Evolutionary conservation across 2,888 invertebrate genomes (phyloP).

Genomic region (Lutraria lutraria): DNA sequence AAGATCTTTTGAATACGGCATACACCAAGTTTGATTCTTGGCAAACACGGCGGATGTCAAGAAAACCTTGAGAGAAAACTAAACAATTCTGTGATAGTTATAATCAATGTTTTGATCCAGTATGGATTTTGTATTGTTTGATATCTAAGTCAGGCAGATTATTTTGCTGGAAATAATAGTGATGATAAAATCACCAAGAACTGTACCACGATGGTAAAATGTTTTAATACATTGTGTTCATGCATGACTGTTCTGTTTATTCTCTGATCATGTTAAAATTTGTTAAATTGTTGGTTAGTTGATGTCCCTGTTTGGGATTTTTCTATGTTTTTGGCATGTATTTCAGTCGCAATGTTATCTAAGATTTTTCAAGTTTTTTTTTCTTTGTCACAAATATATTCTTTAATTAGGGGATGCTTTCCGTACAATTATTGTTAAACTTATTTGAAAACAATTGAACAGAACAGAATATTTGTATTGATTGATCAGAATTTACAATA

Average conservation of each 20-base stretch:
- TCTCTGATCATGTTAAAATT: background rate
- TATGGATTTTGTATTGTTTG: background rate
- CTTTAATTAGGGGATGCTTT: no score
- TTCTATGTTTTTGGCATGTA: background rate
- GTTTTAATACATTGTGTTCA: background rate
- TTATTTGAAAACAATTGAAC: no score
- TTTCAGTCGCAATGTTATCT: background rate
- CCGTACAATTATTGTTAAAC: no score
- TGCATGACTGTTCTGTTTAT: background rate
- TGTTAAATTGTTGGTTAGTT: background rate
- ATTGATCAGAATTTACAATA: no score
- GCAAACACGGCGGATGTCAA: conserved; percentile 88
- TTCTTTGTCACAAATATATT: no score
- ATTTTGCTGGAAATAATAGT: background rate
- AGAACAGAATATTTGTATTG: no score
- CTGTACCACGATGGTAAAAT: background rate
- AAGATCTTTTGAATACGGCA: conserved; percentile 94
- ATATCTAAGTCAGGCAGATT: background rate
- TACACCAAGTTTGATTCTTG: conserved; percentile 94
- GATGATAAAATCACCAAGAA: background rate
- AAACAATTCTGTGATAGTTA: conserved; percentile 27
- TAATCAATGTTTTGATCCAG: background rate
- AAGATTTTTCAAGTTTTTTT: no score
- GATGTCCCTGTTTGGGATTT: background rate
- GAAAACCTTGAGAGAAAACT: conserved; percentile 67